These are phyloP conservation scores for Gerris buenoi DNA, from an alignment of 1,140 invertebrate genomes.

Conservation along the genomic window DNA sequence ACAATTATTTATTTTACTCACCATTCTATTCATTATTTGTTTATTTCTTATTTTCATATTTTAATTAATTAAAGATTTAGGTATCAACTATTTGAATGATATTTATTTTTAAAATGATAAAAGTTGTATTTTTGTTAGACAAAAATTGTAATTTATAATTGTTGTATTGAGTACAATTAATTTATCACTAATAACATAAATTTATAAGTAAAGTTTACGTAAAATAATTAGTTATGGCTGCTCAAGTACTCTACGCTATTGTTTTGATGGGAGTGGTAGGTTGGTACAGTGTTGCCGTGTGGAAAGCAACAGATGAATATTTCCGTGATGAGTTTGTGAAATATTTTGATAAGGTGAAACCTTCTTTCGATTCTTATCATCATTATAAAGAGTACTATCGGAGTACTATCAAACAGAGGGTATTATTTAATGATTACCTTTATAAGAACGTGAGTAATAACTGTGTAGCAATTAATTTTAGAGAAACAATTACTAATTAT, in stretches of 20 bases:
- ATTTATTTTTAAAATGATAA: no score
- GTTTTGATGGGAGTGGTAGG: conserved; percentile 10
- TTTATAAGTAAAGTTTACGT: no score
- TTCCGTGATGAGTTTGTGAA: conserved; percentile 15
- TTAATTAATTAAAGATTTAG: no score
- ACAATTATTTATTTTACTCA: no score
- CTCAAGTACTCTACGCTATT: conserved; percentile 7
- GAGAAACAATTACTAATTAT: not conserved
- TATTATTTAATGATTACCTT: not conserved
- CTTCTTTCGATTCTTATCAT: not conserved
- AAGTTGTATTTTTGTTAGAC: no score
- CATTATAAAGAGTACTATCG: not conserved
- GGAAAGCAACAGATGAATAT: conserved; percentile 11
- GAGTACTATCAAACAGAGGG: not conserved
- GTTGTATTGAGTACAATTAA: no score
- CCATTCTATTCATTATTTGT: no score
- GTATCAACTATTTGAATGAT: no score
- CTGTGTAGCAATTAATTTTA: not conserved
- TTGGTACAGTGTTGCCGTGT: conserved; percentile 13
- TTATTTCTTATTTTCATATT: no score
- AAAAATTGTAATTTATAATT: no score
- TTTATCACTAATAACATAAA: no score
- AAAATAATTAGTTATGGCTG: conserved; percentile 13
- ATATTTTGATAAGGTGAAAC: conserved; percentile 6
- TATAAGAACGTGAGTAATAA: not conserved